Evolutionary conservation across 2,797 vertebrate species (phyloP).

Genomic region (Neopelma chrysocephalum): DNA sequence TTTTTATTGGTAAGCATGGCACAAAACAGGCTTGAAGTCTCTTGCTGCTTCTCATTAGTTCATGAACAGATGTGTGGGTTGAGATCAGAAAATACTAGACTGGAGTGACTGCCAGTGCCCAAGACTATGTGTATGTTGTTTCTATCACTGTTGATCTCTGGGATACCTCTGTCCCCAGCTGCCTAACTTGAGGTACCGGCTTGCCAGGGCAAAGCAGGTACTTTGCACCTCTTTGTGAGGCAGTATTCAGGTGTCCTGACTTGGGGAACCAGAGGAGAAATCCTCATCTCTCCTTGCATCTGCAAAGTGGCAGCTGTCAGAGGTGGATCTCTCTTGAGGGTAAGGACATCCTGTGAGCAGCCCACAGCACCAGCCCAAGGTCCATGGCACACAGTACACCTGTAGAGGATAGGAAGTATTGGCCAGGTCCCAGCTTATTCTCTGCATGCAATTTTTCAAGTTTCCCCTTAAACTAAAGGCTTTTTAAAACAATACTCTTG

Average conservation of each 20-base stretch:
- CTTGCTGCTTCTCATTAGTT: neutral
- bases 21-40: neutral
- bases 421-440: neutral
- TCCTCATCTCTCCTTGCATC: neutral
- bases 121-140: neutral
- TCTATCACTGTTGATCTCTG: fast-evolving
- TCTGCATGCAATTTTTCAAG: neutral
- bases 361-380: fast-evolving
- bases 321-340: neutral
- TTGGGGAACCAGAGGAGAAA: neutral
- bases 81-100: neutral
- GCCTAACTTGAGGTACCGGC: fast-evolving
- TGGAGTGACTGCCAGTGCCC: neutral
- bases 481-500: neutral
- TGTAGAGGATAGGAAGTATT: neutral
- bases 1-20: neutral
- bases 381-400: neutral
- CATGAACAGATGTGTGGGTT: neutral
- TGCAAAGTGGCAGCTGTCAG: neutral
- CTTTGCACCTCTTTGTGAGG: neutral
- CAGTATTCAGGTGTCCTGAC: neutral
- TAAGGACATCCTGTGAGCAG: fast-evolving
- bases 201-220: neutral
- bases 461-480: neutral
- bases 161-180: neutral